Evolutionary conservation across 35 echinoderm and acorn worm species (phyloP).

Genomic region (Lytechinus variegatus): DNA sequence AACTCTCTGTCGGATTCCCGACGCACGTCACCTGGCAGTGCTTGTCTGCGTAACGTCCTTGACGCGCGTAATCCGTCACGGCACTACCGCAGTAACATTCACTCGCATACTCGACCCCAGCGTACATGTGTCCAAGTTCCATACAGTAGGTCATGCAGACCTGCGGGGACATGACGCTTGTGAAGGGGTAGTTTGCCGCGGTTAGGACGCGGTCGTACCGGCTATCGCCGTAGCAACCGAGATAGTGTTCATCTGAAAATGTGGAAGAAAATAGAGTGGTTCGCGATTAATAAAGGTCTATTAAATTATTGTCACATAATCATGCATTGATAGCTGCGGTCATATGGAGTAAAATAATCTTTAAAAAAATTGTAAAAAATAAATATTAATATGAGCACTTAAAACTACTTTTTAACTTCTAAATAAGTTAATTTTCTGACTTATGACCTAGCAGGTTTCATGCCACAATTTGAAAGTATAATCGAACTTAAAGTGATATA

Average conservation of each 20-base stretch:
- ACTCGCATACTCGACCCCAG: constrained; percentile 67
- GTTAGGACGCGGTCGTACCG: constrained; percentile 30
- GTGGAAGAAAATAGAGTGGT: neutral
- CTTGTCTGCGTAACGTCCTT: constrained; percentile 31
- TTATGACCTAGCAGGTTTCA: too few relatives aligned
- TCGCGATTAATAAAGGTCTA: too few relatives aligned
- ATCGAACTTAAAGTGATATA: too few relatives aligned
- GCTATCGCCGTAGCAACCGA: constrained; percentile 24
- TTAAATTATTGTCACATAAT: too few relatives aligned
- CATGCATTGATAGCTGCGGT: too few relatives aligned
- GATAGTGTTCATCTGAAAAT: constrained; percentile 14
- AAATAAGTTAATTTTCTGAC: too few relatives aligned
- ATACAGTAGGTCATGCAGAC: constrained; percentile 58
- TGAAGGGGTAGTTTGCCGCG: neutral
- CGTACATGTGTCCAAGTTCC: neutral
- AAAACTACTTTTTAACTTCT: too few relatives aligned
- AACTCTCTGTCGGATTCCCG: constrained; percentile 56
- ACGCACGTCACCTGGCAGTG: constrained; percentile 71
- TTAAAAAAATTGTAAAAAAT: too few relatives aligned
- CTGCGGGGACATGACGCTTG: constrained; percentile 22
- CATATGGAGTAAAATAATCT: too few relatives aligned
- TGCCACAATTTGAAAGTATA: too few relatives aligned
- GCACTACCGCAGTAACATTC: constrained; percentile 76
- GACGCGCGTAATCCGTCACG: neutral
- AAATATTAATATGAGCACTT: too few relatives aligned